Percentiles rank a stretch among this genome's conserved stretches.
These are phyloP conservation scores for Meloidogyne exigua DNA, from an alignment of 1,140 invertebrate genomes.

Conservation along the genomic window DNA sequence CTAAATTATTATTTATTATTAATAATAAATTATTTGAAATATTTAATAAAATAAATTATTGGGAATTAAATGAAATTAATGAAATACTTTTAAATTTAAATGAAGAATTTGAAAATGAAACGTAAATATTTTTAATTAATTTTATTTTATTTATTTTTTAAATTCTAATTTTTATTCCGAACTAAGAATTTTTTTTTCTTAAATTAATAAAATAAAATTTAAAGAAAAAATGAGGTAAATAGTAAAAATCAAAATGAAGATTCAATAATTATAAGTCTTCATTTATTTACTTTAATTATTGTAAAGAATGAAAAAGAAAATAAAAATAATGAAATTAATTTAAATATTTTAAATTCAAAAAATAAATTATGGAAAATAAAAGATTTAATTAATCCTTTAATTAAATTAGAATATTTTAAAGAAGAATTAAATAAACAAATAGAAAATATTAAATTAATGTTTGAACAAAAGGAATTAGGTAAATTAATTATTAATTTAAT, in stretches of 20 bases:
- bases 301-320: neutral
- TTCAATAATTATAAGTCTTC: neutral
- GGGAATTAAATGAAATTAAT: neutral
- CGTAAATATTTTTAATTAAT: neutral
- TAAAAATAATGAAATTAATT: too few species aligned
- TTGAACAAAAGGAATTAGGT: neutral
- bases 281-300: neutral
- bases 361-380: neutral
- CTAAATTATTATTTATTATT: neutral
- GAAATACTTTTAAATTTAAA: neutral
- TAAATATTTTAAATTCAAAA: neutral
- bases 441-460: neutral
- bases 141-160: too few species aligned
- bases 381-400: neutral
- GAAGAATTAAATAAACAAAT: neutral
- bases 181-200: too few species aligned
- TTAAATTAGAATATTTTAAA: neutral
- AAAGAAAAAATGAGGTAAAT: neutral
- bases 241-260: neutral
- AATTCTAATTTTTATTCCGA: too few species aligned
- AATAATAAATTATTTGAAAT: neutral
- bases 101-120: neutral
- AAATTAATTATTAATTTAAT: neutral
- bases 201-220: too few species aligned
- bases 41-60: neutral